phyloP scores from a whole-genome alignment of 2,113 vertebrate species.

The Hemiprocne comata region DNA sequence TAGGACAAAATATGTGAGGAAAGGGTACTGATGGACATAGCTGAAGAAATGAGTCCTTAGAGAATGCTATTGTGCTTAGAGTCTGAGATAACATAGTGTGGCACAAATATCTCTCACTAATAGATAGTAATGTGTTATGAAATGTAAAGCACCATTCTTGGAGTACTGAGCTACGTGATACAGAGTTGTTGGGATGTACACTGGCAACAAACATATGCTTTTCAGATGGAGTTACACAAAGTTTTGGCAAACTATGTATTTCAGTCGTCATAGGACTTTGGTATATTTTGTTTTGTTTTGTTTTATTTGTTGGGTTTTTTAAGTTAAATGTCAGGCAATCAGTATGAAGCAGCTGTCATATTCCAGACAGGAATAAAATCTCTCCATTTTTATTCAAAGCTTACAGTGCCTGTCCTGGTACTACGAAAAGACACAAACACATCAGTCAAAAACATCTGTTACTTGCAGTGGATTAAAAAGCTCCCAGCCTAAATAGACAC shows the following conservation, averaged over 20 bases:
- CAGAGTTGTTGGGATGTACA: not conserved
- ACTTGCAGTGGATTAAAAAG: not conserved
- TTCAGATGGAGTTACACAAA: not conserved
- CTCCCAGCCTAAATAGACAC: not conserved
- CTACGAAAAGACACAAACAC: not conserved
- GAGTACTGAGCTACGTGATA: not conserved
- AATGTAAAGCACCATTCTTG: not conserved
- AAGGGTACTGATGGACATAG: not conserved
- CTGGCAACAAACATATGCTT: not conserved
- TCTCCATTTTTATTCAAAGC: conserved; percentile 38
- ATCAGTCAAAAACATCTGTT: conserved; percentile 22
- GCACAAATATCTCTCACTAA: not conserved
- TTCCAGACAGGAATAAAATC: not conserved
- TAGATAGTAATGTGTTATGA: not conserved
- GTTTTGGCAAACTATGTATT: not conserved
- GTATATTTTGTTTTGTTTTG: no score
- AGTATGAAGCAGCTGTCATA: not conserved
- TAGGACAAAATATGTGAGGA: not conserved
- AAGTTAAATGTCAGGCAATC: not conserved
- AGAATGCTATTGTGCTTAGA: not conserved
- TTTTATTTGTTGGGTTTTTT: not conserved
- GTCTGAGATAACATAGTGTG: not conserved
- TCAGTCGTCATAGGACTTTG: not conserved
- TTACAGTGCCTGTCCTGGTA: not conserved
- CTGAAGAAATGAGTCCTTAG: not conserved